A percentile compares a stretch with the other conserved stretches of the same genome.
Conservation (phyloP, 2,113 vertebrate species). For the Pungitius pungitius region DNA sequence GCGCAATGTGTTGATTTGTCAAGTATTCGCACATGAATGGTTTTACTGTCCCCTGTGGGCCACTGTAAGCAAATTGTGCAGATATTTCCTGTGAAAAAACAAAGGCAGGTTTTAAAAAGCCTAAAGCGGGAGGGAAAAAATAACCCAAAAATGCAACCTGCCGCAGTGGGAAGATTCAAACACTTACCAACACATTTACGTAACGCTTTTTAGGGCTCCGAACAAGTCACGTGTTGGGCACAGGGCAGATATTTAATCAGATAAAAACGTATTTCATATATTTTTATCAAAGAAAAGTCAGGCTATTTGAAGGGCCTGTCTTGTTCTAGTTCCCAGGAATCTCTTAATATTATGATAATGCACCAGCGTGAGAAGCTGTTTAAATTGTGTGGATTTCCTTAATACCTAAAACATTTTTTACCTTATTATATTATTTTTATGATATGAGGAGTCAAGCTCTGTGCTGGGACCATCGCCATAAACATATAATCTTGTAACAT, state of each 20-base stretch:
- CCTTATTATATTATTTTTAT: constrained; percentile 17
- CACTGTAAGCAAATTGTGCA: constrained; percentile 47
- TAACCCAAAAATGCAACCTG: constrained; percentile 10
- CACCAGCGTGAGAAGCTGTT: constrained; percentile 27
- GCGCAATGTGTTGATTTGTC: constrained; percentile 60
- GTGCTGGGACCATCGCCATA: constrained; percentile 32
- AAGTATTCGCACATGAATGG: constrained; percentile 50
- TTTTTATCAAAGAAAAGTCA: not conserved
- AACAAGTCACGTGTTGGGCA: not conserved
- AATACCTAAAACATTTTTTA: too few relatives aligned
- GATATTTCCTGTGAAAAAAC: constrained; percentile 24
- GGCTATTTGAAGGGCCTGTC: not conserved
- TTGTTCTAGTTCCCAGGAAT: not conserved
- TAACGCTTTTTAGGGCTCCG: not conserved
- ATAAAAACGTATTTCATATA: not conserved
- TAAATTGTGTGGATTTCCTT: too few relatives aligned
- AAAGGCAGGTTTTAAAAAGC: constrained; percentile 40
- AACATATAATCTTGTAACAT: constrained; percentile 47
- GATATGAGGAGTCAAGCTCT: constrained; percentile 24
- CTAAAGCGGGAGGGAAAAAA: constrained; percentile 14
- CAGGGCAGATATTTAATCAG: not conserved
- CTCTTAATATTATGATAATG: constrained; percentile 31
- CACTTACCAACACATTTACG: not conserved
- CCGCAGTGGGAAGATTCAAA: constrained; percentile 17
- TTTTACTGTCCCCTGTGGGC: constrained; percentile 44